These are phyloP conservation scores for Pocota personata DNA, from an alignment of 2,888 invertebrate genomes.

Conservation along the genomic window DNA sequence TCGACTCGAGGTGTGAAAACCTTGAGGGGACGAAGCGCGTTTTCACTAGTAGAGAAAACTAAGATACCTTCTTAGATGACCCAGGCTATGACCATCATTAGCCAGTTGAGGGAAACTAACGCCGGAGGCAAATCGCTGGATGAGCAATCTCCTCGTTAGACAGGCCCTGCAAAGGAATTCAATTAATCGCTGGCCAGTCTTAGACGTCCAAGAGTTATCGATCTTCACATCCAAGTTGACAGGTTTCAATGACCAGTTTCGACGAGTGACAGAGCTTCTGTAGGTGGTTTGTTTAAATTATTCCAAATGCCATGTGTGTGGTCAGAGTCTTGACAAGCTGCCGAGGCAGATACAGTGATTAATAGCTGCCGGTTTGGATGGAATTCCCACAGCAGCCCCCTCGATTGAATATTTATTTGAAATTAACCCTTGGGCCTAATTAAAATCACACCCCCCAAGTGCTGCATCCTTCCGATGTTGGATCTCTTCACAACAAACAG, in stretches of 20 bases:
- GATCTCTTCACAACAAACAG: constrained; percentile 43
- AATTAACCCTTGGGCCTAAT: constrained; percentile 50
- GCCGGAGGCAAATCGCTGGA: constrained; percentile 59
- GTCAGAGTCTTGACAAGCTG: neutral
- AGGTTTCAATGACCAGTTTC: constrained; percentile 54
- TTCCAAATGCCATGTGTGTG: constrained; percentile 55
- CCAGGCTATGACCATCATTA: constrained; percentile 68
- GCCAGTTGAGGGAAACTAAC: constrained; percentile 60
- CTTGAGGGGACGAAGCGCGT: constrained; percentile 45
- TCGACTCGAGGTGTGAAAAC: constrained; percentile 69
- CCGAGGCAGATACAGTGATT: constrained; percentile 47
- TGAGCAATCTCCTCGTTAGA: constrained; percentile 69
- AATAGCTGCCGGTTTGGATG: constrained; percentile 26
- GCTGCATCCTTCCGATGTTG: constrained; percentile 40
- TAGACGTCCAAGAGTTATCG: constrained; percentile 56
- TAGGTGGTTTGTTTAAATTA: constrained; percentile 66
- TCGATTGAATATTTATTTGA: constrained; percentile 42
- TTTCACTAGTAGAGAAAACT: constrained; percentile 49
- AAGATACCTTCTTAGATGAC: constrained; percentile 53
- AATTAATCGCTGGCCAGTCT: constrained; percentile 58
- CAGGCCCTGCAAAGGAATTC: constrained; percentile 50
- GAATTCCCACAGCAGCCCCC: neutral
- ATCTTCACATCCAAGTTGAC: constrained; percentile 56
- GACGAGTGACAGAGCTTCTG: constrained; percentile 71
- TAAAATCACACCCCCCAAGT: constrained; percentile 51